Evolutionary conservation across 2,888 invertebrate species (phyloP), one percentile per base, ranked within the genome.

Genomic region (Eledone cirrhosa): DNA sequence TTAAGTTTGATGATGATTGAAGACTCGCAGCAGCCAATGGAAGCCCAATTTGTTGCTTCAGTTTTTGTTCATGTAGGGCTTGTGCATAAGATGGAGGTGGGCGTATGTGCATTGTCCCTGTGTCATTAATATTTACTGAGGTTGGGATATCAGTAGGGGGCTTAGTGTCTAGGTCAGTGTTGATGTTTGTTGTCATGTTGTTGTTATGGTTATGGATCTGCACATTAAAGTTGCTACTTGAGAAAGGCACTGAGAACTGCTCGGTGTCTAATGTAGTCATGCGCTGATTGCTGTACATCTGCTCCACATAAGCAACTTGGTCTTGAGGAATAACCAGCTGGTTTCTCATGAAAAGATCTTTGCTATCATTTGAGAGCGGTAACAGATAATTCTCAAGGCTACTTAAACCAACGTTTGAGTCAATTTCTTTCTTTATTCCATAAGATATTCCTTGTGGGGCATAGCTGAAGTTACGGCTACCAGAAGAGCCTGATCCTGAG

Each of bases 251-350:
- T 2, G 76, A n/a, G 22, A 48, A 48, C 48, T 76, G 76, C 48
- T 48, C 41, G 0, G 63, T n/a, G 24, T 77, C 77, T 22, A 63
- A 53, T 22, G 29, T 24, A 7, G 63, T 63, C 31, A 59, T 59
- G 7, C 31, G 63, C 47, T 63, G 63, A 22, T 29, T 77, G 33
- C 59, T 77, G 31, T 41, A 63, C 48, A 84, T 82, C 80, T 87
- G 87, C 79, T 88, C 88, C 77, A 87, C 84, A 78, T 84, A 87
- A 29, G 86, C 86, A 78, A 87, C 86, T 74, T 88, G 85, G 80
- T 84, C 86, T 80, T 88, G 87, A 33, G 85, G 87, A 74, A 88
- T 87, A 11, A 89, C 88, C 75, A 85, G 84, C 63, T 87, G 87
- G 80, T 89, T 89, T 78, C 83, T 85, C 79, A 85, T 86, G 81